Evolutionary conservation across 2,888 invertebrate species (phyloP).

Genomic region (Drosophila mercatorum): DNA sequence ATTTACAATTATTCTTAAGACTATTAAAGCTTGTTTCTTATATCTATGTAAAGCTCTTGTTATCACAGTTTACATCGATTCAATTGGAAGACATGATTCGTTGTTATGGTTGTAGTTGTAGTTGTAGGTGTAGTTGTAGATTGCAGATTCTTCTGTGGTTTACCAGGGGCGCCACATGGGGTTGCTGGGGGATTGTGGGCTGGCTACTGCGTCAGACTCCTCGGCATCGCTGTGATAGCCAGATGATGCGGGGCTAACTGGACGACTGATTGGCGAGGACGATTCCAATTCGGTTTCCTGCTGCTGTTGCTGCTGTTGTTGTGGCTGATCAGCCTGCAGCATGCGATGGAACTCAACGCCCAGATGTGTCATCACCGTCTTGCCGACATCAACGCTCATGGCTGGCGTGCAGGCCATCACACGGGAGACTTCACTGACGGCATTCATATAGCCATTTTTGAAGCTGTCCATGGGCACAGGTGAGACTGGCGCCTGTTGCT

Average conservation of each 20-base stretch:
- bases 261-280: constrained; percentile 43
- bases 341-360: constrained; percentile 90
- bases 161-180: constrained; percentile 79
- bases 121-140: constrained; percentile 24
- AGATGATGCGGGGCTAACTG: constrained; percentile 83
- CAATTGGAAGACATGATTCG: constrained; percentile 67
- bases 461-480: constrained; percentile 89
- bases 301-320: constrained; percentile 33
- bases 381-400: constrained; percentile 93
- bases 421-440: constrained; percentile 94
- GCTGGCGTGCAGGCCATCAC: constrained; percentile 93
- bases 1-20: constrained; percentile 22
- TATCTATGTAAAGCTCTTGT: constrained; percentile 58
- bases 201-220: constrained; percentile 53
- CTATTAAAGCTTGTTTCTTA: constrained; percentile 52
- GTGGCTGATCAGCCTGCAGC: constrained; percentile 60
- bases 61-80: constrained; percentile 63
- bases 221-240: constrained; percentile 83
- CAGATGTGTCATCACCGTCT: constrained; percentile 94
- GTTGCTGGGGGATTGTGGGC: constrained; percentile 39
- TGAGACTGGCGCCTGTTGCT: constrained; percentile 86
- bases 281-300: constrained; percentile 46
- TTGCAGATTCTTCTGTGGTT: constrained; percentile 9
- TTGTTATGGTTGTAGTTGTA: constrained; percentile 39
- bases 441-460: constrained; percentile 94